These are phyloP conservation scores for Dendrocincla fuliginosa DNA, from an alignment of 2,797 vertebrate genomes.

Conservation along the genomic window DNA sequence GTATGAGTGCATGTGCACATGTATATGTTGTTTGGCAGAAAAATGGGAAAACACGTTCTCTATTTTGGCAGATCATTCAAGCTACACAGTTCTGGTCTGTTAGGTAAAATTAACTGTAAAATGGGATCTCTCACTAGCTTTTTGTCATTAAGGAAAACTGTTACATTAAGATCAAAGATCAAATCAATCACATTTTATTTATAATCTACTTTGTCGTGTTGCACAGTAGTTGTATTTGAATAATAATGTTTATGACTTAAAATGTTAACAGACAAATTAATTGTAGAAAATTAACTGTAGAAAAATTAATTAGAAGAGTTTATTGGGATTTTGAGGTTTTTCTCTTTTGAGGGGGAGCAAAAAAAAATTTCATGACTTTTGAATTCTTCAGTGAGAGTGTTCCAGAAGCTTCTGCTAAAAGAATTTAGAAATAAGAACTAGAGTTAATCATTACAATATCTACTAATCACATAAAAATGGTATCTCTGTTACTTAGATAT, in stretches of 20 bases:
- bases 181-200: not conserved
- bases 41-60: not conserved
- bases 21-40: not conserved
- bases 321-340: fast-evolving
- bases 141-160: not conserved
- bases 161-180: not conserved
- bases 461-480: not conserved
- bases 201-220: not conserved
- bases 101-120: not conserved
- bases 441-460: not conserved
- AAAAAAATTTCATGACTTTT: not conserved
- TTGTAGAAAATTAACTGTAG: no score
- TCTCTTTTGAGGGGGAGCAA: not conserved
- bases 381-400: not conserved
- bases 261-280: not conserved
- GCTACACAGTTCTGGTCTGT: not conserved
- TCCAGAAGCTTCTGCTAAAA: not conserved
- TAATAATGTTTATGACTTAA: not conserved
- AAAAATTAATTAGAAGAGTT: not conserved
- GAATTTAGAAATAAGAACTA: not conserved
- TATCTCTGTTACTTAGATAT: not conserved
- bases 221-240: not conserved
- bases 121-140: not conserved
- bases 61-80: not conserved
- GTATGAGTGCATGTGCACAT: not conserved